These are phyloP conservation scores for Gopherus evgoodei DNA, from an alignment of 2,113 vertebrate species.

Conservation along the genomic window DNA sequence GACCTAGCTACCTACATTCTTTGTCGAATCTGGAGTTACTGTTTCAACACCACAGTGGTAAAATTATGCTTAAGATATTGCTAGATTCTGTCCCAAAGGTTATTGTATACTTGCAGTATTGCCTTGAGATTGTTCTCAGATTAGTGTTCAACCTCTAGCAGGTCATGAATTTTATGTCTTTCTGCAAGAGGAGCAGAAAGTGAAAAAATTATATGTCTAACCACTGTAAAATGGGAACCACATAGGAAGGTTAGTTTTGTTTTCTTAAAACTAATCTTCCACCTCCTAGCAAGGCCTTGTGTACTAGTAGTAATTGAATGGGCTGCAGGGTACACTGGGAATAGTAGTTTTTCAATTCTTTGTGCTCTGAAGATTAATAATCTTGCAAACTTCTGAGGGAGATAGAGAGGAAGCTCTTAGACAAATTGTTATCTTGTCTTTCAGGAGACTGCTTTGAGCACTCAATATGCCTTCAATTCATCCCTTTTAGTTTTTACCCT, in stretches of 20 bases:
- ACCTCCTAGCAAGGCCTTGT: slow-evolving; percentile 34
- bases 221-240: background rate
- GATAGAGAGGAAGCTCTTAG: slow-evolving; percentile 60
- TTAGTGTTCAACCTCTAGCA: background rate
- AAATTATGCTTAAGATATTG: background rate
- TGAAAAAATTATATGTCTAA: slow-evolving; percentile 7
- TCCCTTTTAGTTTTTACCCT: slow-evolving; percentile 54
- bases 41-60: background rate
- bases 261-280: slow-evolving; percentile 63
- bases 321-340: slow-evolving; percentile 71
- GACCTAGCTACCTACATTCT: background rate
- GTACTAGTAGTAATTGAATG: slow-evolving; percentile 71
- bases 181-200: slow-evolving; percentile 21
- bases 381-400: slow-evolving; percentile 57
- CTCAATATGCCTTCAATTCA: slow-evolving; percentile 17
- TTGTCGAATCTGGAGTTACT: background rate
- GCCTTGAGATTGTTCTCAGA: slow-evolving; percentile 24
- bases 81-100: background rate
- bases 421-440: slow-evolving; percentile 69
- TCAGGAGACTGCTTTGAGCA: slow-evolving; percentile 61
- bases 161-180: slow-evolving; percentile 5
- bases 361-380: slow-evolving; percentile 76
- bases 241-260: slow-evolving; percentile 41
- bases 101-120: background rate
- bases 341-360: slow-evolving; percentile 74